A percentile compares a stretch with the other conserved stretches of the same genome.
These are phyloP conservation scores for Callinectes sapidus DNA, from an alignment of 2,888 invertebrate genomes.

Conservation along the genomic window DNA sequence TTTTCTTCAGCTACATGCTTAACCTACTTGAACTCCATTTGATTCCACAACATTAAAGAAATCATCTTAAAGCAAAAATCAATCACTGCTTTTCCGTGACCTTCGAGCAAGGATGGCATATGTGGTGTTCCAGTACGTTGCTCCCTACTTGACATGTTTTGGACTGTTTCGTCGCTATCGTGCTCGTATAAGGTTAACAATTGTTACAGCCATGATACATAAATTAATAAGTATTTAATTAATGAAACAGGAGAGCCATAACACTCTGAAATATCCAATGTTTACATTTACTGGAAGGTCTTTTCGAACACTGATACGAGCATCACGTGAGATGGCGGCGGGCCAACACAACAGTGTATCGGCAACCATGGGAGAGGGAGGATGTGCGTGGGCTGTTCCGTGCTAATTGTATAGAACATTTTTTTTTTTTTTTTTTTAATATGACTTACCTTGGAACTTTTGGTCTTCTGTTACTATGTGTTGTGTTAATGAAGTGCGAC, in stretches of 20 bases:
- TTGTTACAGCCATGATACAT: background rate
- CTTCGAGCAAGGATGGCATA: conserved; percentile 60
- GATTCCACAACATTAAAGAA: conserved; percentile 37
- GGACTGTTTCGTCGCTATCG: background rate
- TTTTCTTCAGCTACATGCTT: background rate
- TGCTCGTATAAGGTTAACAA: background rate
- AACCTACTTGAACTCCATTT: background rate
- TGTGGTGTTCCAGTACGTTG: conserved; percentile 67
- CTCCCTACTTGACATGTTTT: conserved; percentile 52
- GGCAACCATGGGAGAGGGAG: conserved; percentile 64
- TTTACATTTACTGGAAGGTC: conserved; percentile 54
- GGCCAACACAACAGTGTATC: conserved; percentile 65
- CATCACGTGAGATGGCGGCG: conserved; percentile 49
- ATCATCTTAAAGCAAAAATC: conserved; percentile 66
- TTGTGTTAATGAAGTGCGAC: conserved; percentile 61
- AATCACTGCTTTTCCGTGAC: conserved; percentile 53
- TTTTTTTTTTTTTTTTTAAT: conserved; percentile 45
- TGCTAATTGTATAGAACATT: conserved; percentile 50
- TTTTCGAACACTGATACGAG: conserved; percentile 57
- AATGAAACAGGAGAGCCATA: background rate
- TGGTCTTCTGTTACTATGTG: conserved; percentile 62
- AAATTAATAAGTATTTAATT: background rate
- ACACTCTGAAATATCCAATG: conserved; percentile 11
- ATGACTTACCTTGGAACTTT: conserved; percentile 68
- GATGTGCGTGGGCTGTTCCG: conserved; percentile 55